Evolutionary conservation across 2,113 vertebrate species (phyloP), one percentile per base, ranked within the genome.

Genomic region (Pterocles orientalis): DNA sequence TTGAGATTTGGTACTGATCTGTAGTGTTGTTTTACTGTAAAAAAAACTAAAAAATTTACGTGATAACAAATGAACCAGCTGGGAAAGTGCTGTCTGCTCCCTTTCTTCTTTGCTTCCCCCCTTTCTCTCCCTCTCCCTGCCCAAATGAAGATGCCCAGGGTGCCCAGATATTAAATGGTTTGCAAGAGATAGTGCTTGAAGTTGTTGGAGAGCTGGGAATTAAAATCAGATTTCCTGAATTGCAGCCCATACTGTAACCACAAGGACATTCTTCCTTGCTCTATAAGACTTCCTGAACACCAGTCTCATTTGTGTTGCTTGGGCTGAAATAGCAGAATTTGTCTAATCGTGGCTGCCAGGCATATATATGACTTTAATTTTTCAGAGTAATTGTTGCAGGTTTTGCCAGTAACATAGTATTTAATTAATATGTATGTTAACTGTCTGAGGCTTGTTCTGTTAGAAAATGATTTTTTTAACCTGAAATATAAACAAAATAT

Each of bases 401-500:
- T 86, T 78, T 91, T 90, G 25, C 36, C n/a, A 62, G 45, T 75
- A 86, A 29, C 9, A 48, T n/a, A 19, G 33, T 48, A 36, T 92
- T 94, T 89, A 81, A 66, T 71, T 88, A 86, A 72, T 23, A 13
- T 62, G 8, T 76, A 6, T 90, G 29, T 81, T 95, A 92, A 91
- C 73, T 92, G 11, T 82, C 50, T 65, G 73, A 85, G n/a, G 29
- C 54, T 85, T 72, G 18, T 82, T 96, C 62, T 89, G 20, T 36
- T 69, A 81, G 36, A 92, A 87, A 84, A 84, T 0, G 0, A 8
- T 33, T 80, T 88, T 86, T 86, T 50, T 54, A 54, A 81, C 28
- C 13, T 92, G 77, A 92, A 94, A 66, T 87, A 54, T 43, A 78
- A 91, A 80, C 47, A 91, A 83, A 87, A 90, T 82, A 31, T 54